phyloP scores from a whole-genome alignment of 2,888 invertebrate species.

The Cosmorhoe ocellata region DNA sequence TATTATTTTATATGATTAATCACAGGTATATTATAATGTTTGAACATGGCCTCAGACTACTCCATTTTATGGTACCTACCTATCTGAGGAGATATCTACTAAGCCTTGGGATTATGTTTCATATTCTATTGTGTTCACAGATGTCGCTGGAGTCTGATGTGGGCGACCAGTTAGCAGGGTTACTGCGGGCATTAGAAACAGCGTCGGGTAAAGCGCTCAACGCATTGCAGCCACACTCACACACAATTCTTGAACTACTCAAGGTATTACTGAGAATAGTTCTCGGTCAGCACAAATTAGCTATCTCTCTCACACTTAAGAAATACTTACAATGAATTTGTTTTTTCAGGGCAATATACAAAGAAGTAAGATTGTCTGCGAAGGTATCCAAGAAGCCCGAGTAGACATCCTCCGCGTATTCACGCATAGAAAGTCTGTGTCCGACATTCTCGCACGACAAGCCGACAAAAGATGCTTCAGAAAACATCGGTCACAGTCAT shows the following conservation, averaged over 20 bases:
- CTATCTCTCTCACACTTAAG: too few species aligned
- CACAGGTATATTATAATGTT: too few species aligned
- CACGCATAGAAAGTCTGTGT: slow-evolving; percentile 94
- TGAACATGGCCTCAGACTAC: too few species aligned
- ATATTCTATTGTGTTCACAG: too few species aligned
- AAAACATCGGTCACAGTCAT: slow-evolving; percentile 90
- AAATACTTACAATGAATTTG: too few species aligned
- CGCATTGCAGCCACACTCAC: slow-evolving; percentile 66
- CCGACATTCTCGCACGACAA: slow-evolving; percentile 94
- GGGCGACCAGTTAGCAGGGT: slow-evolving; percentile 70
- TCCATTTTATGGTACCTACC: too few species aligned
- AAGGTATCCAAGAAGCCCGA: slow-evolving; percentile 94
- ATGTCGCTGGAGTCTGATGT: slow-evolving; percentile 81
- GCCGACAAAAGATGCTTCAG: slow-evolving; percentile 96
- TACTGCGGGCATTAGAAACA: slow-evolving; percentile 67
- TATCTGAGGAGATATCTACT: too few species aligned
- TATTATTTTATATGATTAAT: too few species aligned
- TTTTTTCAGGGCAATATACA: slow-evolving; percentile 93
- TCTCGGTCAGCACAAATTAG: too few species aligned
- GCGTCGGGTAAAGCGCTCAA: slow-evolving; percentile 61
- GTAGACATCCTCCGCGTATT: slow-evolving; percentile 94
- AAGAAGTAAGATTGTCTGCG: slow-evolving; percentile 95
- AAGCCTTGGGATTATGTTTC: too few species aligned
- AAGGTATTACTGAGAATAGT: too few species aligned
- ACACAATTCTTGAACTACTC: slow-evolving; percentile 65